phyloP scores from a whole-genome alignment of 2,113 vertebrate genomes.

The Trachemys scripta region DNA sequence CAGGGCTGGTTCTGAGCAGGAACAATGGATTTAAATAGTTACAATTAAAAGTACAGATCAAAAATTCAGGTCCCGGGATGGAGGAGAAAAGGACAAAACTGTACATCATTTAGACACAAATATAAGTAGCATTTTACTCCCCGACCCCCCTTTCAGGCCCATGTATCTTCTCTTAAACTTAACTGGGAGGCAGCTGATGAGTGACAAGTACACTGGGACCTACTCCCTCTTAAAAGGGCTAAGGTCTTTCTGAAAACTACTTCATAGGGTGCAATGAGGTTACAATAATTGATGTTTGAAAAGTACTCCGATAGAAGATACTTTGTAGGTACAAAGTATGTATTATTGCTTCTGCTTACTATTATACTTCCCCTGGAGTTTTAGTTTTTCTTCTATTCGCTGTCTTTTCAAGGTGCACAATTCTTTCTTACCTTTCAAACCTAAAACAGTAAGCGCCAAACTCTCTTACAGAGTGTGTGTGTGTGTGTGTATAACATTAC shows the following conservation, averaged over 20 bases:
- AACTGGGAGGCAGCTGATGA: too few species aligned
- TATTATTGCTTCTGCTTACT: background rate
- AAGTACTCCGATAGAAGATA: background rate
- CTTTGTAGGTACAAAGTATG: background rate
- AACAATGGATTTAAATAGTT: background rate
- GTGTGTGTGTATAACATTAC: slow-evolving; percentile 4
- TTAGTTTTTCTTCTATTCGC: background rate
- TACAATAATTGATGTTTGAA: slow-evolving; percentile 50
- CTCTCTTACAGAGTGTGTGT: slow-evolving; percentile 44
- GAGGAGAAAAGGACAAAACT: background rate
- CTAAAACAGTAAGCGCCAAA: slow-evolving; percentile 26
- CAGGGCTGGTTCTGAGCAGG: background rate
- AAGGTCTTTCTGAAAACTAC: background rate
- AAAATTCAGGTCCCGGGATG: background rate
- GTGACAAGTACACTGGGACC: too few species aligned
- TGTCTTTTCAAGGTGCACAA: background rate
- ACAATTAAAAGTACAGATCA: slow-evolving; percentile 9
- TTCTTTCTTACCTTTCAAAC: background rate
- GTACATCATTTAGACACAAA: slow-evolving; percentile 14
- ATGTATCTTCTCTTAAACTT: too few species aligned
- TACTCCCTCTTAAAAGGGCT: too few species aligned
- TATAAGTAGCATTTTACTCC: background rate
- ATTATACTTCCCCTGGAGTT: background rate
- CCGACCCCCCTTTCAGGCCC: background rate
- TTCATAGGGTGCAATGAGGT: background rate